A percentile compares a stretch with the other conserved stretches of the same genome.
phyloP scores from a whole-genome alignment of 2,113 vertebrate genomes.

The Asarcornis scutulata region DNA sequence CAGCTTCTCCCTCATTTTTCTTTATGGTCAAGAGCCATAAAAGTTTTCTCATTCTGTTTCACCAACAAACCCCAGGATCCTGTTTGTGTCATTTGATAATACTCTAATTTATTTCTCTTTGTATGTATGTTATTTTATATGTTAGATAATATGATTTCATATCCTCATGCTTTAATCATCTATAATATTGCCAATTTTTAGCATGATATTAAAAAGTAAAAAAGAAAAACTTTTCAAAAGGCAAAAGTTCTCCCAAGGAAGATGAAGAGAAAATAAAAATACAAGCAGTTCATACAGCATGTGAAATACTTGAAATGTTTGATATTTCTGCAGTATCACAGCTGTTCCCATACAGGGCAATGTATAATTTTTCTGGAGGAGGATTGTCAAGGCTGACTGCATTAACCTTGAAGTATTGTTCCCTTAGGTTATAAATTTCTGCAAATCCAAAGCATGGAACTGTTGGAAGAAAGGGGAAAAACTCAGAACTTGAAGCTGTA shows the following conservation, averaged over 20 bases:
- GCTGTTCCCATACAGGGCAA: background rate
- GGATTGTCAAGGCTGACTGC: conserved; percentile 18
- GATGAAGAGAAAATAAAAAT: conserved; percentile 18
- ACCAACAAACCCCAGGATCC: background rate
- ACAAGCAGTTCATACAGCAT: background rate
- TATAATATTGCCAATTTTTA: background rate
- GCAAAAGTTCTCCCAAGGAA: background rate
- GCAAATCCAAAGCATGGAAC: background rate
- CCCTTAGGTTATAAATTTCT: conserved; percentile 45
- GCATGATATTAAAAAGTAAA: background rate
- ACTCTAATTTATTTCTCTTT: background rate
- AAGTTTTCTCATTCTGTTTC: background rate
- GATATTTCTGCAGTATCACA: conserved; percentile 14
- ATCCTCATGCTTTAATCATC: background rate
- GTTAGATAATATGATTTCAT: background rate
- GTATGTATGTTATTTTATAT: background rate
- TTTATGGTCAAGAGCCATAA: background rate
- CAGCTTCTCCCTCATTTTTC: background rate
- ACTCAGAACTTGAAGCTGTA: background rate
- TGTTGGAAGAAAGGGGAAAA: background rate
- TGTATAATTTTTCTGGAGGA: conserved; percentile 47
- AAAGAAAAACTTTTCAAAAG: background rate
- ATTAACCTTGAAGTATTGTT: conserved; percentile 56
- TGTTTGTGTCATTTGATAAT: background rate
- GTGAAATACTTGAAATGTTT: conserved; percentile 20